Base-by-base conservation (phyloP, 2,797 vertebrate genomes). In the Paratrypauchen microcephalus region DNA sequence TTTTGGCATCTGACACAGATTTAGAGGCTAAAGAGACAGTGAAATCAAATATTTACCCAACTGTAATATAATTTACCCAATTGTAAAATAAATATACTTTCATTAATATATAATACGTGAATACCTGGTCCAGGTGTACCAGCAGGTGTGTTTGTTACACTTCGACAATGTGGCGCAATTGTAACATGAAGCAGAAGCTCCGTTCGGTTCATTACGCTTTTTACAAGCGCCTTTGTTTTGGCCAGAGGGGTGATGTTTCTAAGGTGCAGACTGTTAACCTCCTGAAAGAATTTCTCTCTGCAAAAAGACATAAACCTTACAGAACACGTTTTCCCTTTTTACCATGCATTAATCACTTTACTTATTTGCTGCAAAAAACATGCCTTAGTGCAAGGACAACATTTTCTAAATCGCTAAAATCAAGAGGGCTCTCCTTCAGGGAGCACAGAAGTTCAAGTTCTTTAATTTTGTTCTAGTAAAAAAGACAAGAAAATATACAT, bases 241-340 rank as follows among this genome's bases (percentile, higher is more conserved):
- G 92, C 93, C 78, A 99, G 90, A 2, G 95, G 94, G 60, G 94
- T 91, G 30, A 77, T 91, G 62, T 91, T 93, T 84, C 92, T 97
- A 78, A 95, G 93, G 71, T 93, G 90, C 45, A 94, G 86, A 30
- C 93, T 94, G 88, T 95, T 98, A 52, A 98, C 96, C 70, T 99
- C 97, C 70, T 99, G 97, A 70, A 97, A 95, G 88, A 99, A 99
- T 84, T 95, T 98, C 90, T 99, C 97, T 88, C 97, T 99, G 83
- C 5, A 18, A 12, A 50, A n/a, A 65, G 58, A 60, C 30, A 65
- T 18, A 24, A 28, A 41, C 5, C 68, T 86, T 76, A 78, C 16
- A 52, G 18, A 6, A 75, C 0, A 12, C 64, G 57, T 7, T 32
- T 5, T 23, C 3, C 62, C 30, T 23, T 45, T 36, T 18, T 24